Percentiles rank a stretch among this genome's conserved stretches.
These are phyloP conservation scores for Drosophila nigrodunni DNA, from an alignment of 1,140 invertebrate genomes.

Conservation along the genomic window DNA sequence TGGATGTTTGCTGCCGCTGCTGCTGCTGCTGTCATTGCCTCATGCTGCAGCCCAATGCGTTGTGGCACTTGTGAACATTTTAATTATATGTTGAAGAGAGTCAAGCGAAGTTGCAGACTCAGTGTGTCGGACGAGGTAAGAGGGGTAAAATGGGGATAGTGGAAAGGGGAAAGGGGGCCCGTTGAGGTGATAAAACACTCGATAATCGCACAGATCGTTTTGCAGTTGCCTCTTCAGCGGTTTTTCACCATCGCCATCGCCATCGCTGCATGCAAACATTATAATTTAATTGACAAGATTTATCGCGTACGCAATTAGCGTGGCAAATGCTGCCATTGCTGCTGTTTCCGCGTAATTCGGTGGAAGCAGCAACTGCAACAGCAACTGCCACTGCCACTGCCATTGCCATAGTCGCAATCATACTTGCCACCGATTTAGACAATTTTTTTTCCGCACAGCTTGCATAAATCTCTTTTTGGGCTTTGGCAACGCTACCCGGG, in stretches of 20 bases:
- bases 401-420: constrained; percentile 22
- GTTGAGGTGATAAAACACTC: constrained; percentile 82
- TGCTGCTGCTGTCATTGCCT: constrained; percentile 57
- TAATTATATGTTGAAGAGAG: constrained; percentile 66
- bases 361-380: constrained; percentile 49
- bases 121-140: background rate
- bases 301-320: constrained; percentile 84
- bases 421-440: constrained; percentile 67
- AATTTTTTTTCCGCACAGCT: constrained; percentile 70
- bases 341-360: constrained; percentile 60
- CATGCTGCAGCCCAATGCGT: constrained; percentile 57
- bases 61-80: constrained; percentile 83
- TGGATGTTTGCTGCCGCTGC: too few species aligned
- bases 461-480: constrained; percentile 65
- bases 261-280: constrained; percentile 79
- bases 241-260: constrained; percentile 52
- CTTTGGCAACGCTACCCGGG: constrained; percentile 2
- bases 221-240: constrained; percentile 76
- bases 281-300: constrained; percentile 85
- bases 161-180: background rate
- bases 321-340: constrained; percentile 69
- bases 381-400: constrained; percentile 30
- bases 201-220: constrained; percentile 83
- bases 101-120: constrained; percentile 9
- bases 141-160: background rate